Conservation (phyloP, 92 coral and sea anemone species). For the Epizoanthus scotinus region DNA sequence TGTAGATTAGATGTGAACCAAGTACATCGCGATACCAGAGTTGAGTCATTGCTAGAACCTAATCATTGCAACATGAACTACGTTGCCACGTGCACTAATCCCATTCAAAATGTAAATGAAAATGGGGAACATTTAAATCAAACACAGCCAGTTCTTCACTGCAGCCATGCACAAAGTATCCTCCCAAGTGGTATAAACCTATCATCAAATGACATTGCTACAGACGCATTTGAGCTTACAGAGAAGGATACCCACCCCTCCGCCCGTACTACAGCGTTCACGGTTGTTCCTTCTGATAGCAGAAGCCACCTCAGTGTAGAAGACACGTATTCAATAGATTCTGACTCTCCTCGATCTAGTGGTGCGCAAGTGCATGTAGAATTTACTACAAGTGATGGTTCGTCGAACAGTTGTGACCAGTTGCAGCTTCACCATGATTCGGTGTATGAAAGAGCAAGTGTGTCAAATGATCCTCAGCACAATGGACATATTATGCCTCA, state of each 20-base stretch:
- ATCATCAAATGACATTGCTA: constrained; percentile 16
- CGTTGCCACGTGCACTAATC: background rate
- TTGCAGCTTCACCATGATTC: constrained; percentile 10
- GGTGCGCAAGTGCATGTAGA: constrained; percentile 40
- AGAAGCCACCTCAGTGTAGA: constrained; percentile 22
- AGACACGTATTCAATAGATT: constrained; percentile 15
- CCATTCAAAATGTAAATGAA: background rate
- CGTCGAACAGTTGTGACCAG: constrained; percentile 14
- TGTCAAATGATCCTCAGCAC: constrained; percentile 16
- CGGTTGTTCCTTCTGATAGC: constrained; percentile 24
- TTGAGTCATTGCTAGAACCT: background rate
- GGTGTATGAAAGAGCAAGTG: background rate
- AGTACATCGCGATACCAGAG: background rate
- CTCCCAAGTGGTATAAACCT: background rate
- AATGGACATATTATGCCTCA: background rate
- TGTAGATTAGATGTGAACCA: background rate
- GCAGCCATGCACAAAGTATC: background rate
- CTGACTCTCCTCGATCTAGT: constrained; percentile 25
- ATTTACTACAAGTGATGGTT: constrained; percentile 15
- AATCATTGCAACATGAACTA: background rate
- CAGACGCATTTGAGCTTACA: background rate
- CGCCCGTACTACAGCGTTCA: constrained; percentile 35
- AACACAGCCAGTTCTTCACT: background rate
- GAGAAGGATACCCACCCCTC: background rate
- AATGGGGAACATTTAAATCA: background rate